Conservation (phyloP, 2,797 vertebrate species). For the Enteromius viviparus region DNA sequence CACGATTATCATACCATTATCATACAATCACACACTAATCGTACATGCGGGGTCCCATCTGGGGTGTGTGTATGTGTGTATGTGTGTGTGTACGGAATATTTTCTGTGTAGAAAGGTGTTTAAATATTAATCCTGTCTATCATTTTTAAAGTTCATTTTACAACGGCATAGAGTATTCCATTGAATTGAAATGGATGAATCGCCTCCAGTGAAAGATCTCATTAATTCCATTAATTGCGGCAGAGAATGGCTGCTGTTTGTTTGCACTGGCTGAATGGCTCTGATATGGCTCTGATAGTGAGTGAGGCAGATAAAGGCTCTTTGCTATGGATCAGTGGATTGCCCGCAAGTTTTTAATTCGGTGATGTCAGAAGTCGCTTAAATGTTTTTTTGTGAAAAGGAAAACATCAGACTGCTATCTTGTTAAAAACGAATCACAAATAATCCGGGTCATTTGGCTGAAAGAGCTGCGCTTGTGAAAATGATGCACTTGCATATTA, state of each 20-base stretch:
- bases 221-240: conserved; percentile 58
- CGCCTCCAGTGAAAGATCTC: conserved; percentile 57
- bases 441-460: conserved; percentile 12
- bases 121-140: conserved; percentile 65
- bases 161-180: conserved; percentile 50
- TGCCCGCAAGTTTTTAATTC: conserved; percentile 53
- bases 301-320: conserved; percentile 49
- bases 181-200: conserved; percentile 56
- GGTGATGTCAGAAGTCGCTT: conserved; percentile 25
- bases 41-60: conserved; percentile 79
- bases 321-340: conserved; percentile 52
- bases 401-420: conserved; percentile 12
- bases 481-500: background rate
- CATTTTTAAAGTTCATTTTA: conserved; percentile 62
- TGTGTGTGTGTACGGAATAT: conserved; percentile 52
- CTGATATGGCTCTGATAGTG: conserved; percentile 46
- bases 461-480: background rate
- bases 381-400: conserved; percentile 30
- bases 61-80: conserved; percentile 44
- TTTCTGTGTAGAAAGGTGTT: conserved; percentile 55
- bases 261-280: conserved; percentile 52
- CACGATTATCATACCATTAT: conserved; percentile 90
- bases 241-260: conserved; percentile 55
- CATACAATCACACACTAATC: conserved; percentile 89
- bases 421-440: conserved; percentile 10